Evolutionary conservation across 2,888 invertebrate species (phyloP), one percentile per base, ranked within the genome.

Genomic region (Zaprionus bogoriensis): DNA sequence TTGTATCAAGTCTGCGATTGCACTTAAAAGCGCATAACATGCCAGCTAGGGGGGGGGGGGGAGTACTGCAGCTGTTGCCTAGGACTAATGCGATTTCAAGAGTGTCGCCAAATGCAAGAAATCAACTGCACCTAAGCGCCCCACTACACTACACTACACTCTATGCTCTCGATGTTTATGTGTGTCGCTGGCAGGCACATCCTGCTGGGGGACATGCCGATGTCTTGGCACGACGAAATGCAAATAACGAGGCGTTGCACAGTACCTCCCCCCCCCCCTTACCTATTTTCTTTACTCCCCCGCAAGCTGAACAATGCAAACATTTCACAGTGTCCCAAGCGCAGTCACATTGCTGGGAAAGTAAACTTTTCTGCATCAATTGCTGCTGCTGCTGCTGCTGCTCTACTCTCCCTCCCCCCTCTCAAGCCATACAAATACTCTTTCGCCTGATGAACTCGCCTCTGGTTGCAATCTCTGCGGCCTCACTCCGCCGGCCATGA

Each of bases 361-460:
- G 81, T 67, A 74, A 77, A 83, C 81, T 86, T 80, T 86, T 86
- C 68, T 80, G 84, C 80, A 62, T 80, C 84, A 83, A 86, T 77
- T 80, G 84, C 64, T 80, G 61, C 30, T 55, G 23, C 41, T 19
- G 6, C 45, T 28, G n/a, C 19, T 17, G 4, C 30, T 12, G 0
- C 14, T 9, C 6, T 17, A 1, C 22, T 5, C 2, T 7, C 5
- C n/a, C 17, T 23, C 0, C 14, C n/a, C 5, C 9, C 19, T 12
- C 3, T 7, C 47, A 2, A 20, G 19, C n/a, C n/a, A n/a, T n/a
- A n/a, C n/a, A n/a, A n/a, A n/a, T n/a, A n/a, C 25, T 36, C 38
- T 22, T 17, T 28, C 22, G 74, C 54, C 77, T 79, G 85, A 84
- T 82, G 79, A 85, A 82, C 79, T 70, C 36, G 60, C 60, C 44